Evolutionary conservation across 2,888 invertebrate genomes (phyloP), one percentile per base, ranked within the genome.

Genomic region (Parasteatoda lunata): DNA sequence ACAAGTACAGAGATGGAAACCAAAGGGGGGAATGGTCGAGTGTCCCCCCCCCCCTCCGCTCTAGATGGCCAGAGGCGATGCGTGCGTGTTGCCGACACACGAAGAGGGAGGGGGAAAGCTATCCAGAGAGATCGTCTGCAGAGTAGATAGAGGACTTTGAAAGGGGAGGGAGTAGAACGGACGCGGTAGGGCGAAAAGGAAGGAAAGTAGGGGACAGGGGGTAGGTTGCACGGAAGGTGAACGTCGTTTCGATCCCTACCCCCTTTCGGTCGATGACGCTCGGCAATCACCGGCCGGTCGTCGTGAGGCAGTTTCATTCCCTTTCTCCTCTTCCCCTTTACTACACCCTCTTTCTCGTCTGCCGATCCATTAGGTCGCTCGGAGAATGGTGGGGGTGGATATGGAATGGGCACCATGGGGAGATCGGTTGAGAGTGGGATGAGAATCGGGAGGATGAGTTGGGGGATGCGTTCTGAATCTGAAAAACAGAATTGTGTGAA

Each of bases 241-340:
- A 54, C 52, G 70, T 9, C 76, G 70, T 59, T 59, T 59, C 59
- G n/a, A n/a, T 59, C 30, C 54, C 45, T 69, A 64, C 69, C 64
- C 76, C 71, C 64, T 30, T 65, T 77, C 79, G 84, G 84, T 85
- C 84, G 84, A 85, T 85, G 84, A 79, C 84, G 84, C 84, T 85
- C 84, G 15, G 84, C 84, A 85, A 85, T 85, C 84, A 84, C 84
- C 79, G 84, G 77, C 73, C 77, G 83, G 81, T 66, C 77, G 64
- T 75, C 75, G 75, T 64, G 73, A 73, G 75, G 47, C 9, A n/a
- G n/a, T 47, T 75, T 11, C 48, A 9, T 45, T 15, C 59, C 73
- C 64, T 47, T 65, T 9, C 65, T 9, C 45, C 52, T 70, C 54
- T 9, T 13, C 66, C 78, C 69, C 77, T 45, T 45, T 64, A 8